phyloP scores from a whole-genome alignment of 2,113 vertebrate genomes.

The Burhinus bistriatus region DNA sequence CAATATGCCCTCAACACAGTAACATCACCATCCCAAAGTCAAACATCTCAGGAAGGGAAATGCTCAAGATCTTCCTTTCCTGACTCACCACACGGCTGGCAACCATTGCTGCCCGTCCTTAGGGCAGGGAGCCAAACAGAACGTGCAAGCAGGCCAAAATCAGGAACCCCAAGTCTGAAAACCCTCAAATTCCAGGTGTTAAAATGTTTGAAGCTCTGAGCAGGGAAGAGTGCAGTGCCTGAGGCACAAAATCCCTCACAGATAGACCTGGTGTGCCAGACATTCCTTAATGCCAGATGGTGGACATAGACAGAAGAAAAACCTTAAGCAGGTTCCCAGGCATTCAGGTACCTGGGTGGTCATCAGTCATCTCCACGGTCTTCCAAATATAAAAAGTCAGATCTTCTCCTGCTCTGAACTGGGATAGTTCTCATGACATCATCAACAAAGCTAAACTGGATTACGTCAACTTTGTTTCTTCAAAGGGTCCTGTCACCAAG shows the following conservation, averaged over 20 bases:
- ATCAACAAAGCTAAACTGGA: neutral
- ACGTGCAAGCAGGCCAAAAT: neutral
- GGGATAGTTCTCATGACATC: neutral
- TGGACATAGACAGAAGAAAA: neutral
- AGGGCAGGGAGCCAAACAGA: neutral
- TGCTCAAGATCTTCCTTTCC: neutral
- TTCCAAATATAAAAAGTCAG: neutral
- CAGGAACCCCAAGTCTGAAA: neutral
- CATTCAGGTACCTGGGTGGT: neutral
- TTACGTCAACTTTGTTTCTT: neutral
- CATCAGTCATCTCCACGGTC: neutral
- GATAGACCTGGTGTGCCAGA: neutral
- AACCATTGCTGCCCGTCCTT: neutral
- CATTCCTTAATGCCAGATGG: neutral
- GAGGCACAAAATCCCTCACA: neutral
- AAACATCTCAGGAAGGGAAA: neutral
- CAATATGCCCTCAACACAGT: neutral
- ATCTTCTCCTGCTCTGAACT: neutral
- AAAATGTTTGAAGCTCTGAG: neutral
- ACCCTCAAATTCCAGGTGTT: neutral
- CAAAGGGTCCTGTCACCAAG: neutral
- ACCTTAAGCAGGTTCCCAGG: neutral
- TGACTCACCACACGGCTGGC: neutral
- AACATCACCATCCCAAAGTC: neutral
- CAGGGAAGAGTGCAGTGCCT: neutral